These are phyloP conservation scores for Ia io DNA, from an alignment of 2,113 vertebrate species.

Conservation along the genomic window DNA sequence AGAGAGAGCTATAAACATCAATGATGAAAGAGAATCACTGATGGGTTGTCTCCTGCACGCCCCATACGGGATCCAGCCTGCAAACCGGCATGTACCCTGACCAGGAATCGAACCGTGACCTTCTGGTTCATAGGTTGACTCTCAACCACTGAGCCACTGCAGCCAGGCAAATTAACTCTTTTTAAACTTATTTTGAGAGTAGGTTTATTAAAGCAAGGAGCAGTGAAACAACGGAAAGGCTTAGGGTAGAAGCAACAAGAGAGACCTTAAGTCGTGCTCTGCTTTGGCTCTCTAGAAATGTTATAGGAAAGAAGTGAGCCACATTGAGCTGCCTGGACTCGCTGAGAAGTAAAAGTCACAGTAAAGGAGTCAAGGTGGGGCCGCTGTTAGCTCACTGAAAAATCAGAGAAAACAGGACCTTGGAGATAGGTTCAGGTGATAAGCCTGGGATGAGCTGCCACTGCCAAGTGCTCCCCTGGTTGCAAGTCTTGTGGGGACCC, in stretches of 20 bases:
- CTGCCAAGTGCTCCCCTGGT: background rate
- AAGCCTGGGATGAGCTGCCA: background rate
- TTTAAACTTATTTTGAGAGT: background rate
- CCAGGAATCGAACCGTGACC: too few relatives aligned
- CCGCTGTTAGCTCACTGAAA: background rate
- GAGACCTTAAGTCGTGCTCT: background rate
- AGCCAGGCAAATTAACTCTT: background rate
- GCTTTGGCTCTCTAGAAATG: background rate
- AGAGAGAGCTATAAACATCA: too few relatives aligned
- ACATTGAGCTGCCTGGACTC: background rate
- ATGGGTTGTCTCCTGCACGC: too few relatives aligned
- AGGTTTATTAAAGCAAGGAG: background rate
- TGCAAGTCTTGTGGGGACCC: background rate
- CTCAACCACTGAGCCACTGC: too few relatives aligned
- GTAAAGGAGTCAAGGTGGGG: background rate
- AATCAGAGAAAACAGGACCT: background rate
- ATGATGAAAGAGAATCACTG: too few relatives aligned
- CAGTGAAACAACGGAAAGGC: background rate
- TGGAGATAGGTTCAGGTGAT: background rate
- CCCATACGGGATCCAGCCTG: too few relatives aligned
- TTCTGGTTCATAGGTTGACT: too few relatives aligned
- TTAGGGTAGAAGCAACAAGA: background rate
- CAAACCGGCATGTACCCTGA: too few relatives aligned
- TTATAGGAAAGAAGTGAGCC: background rate
- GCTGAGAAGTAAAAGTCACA: background rate